Base-by-base conservation (phyloP, 2,888 invertebrate genomes). In the Heliconius ismenius region DNA sequence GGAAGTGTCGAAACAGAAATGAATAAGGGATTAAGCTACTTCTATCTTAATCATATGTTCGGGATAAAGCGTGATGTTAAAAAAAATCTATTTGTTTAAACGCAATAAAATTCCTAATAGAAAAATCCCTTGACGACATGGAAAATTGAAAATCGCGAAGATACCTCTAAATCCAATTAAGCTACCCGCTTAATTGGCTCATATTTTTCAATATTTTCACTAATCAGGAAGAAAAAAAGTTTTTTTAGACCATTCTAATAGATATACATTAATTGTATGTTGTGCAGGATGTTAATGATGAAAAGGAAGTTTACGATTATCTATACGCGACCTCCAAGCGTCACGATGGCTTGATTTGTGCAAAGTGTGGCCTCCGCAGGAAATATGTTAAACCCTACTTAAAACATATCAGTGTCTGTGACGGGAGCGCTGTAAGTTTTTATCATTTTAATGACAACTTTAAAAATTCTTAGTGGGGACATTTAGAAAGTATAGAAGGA, bases 231-330 rank as follows among this genome's bases (percentile, higher is more conserved):
- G 6, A 43, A 43, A 43, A 13, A 28, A 28, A 28, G 28, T 9
- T 21, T 18, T 54, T 21, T 21, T 54, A 54, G 7, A 18, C 54
- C 7, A 58, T 21, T 58, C 18, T n/a, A 21, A 21, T 58, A 58
- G 6, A 58, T 58, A 58, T 58, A 58, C 10, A 58, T 58, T n/a
- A 10, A n/a, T 58, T 28, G n/a, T 54, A 65, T 24, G 43, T 79
- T 88, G 88, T 80, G 4, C 82, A 92, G 91, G 76, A 88, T 74
- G 2, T 86, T 6, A 79, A 89, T 18, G n/a, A 70, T 32, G 58
- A 58, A 32, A 58, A 70, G 54, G 54, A 58, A 54, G 32, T 70
- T 15, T 15, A 62, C 21, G 73, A 73, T 36, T 39, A 62, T 80
- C 82, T 90, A 11, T 76, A 81, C 21, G 80, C 82, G 3, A 81